Evolutionary conservation across 2,113 vertebrate genomes (phyloP).

Genomic region (Myanophis thanlyinensis): DNA sequence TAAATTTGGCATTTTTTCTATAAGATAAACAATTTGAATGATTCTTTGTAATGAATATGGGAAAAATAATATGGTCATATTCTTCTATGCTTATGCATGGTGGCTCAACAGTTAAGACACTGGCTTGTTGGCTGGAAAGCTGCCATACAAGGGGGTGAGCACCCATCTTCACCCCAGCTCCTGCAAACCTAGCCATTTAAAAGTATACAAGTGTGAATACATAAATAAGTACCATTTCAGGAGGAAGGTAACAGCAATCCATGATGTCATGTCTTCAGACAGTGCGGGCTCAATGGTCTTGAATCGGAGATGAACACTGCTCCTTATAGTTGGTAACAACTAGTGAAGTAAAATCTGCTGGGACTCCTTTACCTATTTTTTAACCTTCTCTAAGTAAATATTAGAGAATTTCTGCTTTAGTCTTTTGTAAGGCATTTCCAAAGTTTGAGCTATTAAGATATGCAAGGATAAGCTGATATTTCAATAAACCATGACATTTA

Average conservation of each 20-base stretch:
- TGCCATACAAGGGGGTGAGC: neutral
- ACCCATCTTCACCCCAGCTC: neutral
- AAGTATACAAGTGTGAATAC: neutral
- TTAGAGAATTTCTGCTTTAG: neutral
- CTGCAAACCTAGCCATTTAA: neutral
- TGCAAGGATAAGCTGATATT: neutral
- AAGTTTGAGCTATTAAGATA: neutral
- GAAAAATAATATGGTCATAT: neutral
- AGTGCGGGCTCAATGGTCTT: neutral
- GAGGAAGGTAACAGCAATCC: neutral
- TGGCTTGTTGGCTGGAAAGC: neutral
- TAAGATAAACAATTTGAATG: neutral
- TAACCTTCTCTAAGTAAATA: neutral
- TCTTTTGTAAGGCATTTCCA: neutral
- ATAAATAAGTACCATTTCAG: neutral
- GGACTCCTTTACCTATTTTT: neutral
- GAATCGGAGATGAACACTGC: neutral
- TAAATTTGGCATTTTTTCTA: neutral
- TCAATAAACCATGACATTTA: neutral
- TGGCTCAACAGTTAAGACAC: neutral
- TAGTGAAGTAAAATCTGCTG: neutral
- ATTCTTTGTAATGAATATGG: neutral
- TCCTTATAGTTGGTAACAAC: neutral
- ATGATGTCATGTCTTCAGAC: neutral
- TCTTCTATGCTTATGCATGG: neutral